Base-by-base conservation (phyloP, 2,888 invertebrate species). In the Drosophila aldrichi region DNA sequence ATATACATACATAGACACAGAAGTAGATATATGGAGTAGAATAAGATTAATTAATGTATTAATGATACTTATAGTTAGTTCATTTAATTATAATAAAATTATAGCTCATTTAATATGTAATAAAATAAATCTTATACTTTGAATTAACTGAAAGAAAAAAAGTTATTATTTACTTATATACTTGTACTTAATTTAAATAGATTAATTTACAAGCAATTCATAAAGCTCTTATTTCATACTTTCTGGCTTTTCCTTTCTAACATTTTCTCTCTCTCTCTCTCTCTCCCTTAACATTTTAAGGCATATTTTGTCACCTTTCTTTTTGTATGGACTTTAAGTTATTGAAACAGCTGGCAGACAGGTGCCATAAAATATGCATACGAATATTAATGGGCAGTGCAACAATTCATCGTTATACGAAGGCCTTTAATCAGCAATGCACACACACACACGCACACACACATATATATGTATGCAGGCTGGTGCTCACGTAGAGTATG, bases 331-430 rank as follows among this genome's bases (percentile, higher is more conserved):
- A 22, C 65, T 55, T 72, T n/a, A 62, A 56, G 43, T 52, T 60
- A 61, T 54, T 56, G 44, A 25, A 56, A 29, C 62, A 62, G 68
- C 46, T 36, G 62, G 36, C 78, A 73, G 60, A 63, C 82, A 60
- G 58, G 60, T 67, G 82, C 63, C 70, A 79, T 82, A 65, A 79
- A 69, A 79, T 79, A 72, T 80, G 69, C 72, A 71, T 63, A 44
- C 62, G 77, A 49, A 71, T 72, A 79, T 82, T 80, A 80, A 82
- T 79, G 77, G 68, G 51, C 56, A 54, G 40, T 68, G 70, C 77
- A 76, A 68, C 76, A 76, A 82, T 80, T 80, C 82, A 82, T 80
- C 82, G 72, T 80, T 82, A 75, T 68, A 70, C 52, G 65, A 51
- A 56, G 41, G 58, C 70, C 82, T 70, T 80, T 80, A 76, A 80